Percentiles rank a stretch among this genome's conserved stretches.
phyloP scores from a whole-genome alignment of 2,113 vertebrate species.

The Caloenas nicobarica region DNA sequence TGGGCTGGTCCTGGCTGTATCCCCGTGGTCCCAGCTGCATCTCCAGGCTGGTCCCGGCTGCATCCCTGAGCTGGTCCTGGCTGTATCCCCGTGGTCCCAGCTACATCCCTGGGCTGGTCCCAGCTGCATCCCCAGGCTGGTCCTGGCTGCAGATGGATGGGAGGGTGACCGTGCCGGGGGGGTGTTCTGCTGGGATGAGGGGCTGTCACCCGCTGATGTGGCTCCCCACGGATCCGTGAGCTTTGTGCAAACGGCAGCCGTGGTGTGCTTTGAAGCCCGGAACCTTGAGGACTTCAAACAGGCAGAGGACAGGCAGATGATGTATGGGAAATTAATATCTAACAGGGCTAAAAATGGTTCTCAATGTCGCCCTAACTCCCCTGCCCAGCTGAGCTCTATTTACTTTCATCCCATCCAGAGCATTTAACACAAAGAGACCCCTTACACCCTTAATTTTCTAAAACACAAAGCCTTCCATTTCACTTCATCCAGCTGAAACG shows the following conservation, averaged over 20 bases:
- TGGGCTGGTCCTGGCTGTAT: not conserved
- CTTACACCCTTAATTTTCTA: constrained; percentile 48
- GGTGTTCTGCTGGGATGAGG: constrained; percentile 15
- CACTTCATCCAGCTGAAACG: constrained; percentile 35
- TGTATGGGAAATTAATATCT: constrained; percentile 77
- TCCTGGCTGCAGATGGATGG: not conserved
- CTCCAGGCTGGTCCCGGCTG: no score
- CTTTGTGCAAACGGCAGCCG: constrained; percentile 58
- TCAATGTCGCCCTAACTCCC: constrained; percentile 59
- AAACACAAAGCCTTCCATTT: constrained; percentile 57
- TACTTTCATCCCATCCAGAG: constrained; percentile 65
- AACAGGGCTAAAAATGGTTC: constrained; percentile 71
- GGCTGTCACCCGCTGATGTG: constrained; percentile 45
- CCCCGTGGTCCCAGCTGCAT: no score
- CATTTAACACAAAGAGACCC: constrained; percentile 59
- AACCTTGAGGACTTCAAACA: constrained; percentile 76
- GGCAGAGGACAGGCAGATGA: constrained; percentile 72
- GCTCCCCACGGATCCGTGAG: constrained; percentile 55
- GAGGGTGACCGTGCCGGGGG: not conserved
- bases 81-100: no score
- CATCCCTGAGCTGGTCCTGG: no score
- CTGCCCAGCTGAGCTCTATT: constrained; percentile 65
- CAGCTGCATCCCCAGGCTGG: no score
- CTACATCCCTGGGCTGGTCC: no score
- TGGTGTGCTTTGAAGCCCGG: constrained; percentile 73